Base-by-base conservation (phyloP, 92 coral and sea anemone genomes). In the Pocillopora meandrina region DNA sequence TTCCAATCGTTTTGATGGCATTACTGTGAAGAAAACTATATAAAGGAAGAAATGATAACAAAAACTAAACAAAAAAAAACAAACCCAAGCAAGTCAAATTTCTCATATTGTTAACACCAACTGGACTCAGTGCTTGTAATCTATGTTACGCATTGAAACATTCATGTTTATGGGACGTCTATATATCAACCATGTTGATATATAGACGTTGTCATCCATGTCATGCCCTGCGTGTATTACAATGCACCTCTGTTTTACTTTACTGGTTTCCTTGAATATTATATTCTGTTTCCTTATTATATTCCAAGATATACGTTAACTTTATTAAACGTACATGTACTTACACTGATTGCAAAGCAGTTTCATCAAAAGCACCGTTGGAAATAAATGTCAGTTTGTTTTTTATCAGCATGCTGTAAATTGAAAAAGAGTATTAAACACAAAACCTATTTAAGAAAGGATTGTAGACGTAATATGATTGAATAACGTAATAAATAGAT, bases 11-110 rank as follows among this genome's bases (percentile, higher is more conserved):
- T 76, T 59, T 60, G 15, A 76, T 60, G 16, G 56, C 80, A 19
- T 76, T 76, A 26, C 56, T 34, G 66, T 76, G 80, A 18, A 76
- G 80, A 31, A 58, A 76, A 66, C 80, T 76, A 76, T 26, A 15
- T 21, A 68, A 68, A 33, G 15, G 17, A 19, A 63, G 68, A 5
- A n/a, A 63, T 19, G 26, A 19, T 63, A 11, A 63, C 65, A 61
- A 15, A 1, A 61, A 1, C 6, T 3, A 42, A n/a, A 63, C 34
- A 19, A 62, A 26, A 26, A 0, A 26, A 26, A 26, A 26, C 26
- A 26, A 26, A 26, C 26, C 26, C 26, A 26, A 26, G 1, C 1
- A 26, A 26, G 26, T 26, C 26, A 26, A 26, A 26, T 26, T 26
- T 26, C 26, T 26, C 26, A 26, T 26, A 26, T 26, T 26, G 26